Percentiles rank a stretch among this genome's conserved stretches.
These are phyloP conservation scores for Tupiocoris notatus DNA, from an alignment of 2,888 invertebrate genomes.

Conservation along the genomic window DNA sequence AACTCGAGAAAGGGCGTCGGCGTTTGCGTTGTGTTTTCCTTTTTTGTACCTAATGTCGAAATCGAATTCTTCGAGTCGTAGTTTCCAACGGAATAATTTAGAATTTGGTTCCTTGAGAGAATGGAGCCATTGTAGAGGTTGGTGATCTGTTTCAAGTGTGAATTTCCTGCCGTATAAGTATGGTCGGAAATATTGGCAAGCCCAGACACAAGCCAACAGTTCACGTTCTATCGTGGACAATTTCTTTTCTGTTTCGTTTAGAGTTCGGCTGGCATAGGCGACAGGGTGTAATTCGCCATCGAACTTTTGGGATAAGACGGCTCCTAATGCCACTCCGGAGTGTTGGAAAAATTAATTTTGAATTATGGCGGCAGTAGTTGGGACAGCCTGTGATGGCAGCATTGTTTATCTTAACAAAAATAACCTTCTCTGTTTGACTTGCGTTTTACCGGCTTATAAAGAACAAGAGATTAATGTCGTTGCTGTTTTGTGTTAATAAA, in stretches of 20 bases:
- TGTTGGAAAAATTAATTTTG: no score
- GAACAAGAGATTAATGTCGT: no score
- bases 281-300: not conserved
- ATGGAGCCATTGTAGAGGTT: conserved; percentile 51
- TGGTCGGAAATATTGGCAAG: conserved; percentile 51
- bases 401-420: no score
- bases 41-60: conserved; percentile 46
- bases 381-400: no score
- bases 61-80: conserved; percentile 52
- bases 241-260: not conserved
- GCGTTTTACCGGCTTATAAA: no score
- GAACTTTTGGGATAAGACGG: conserved; percentile 8
- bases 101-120: conserved; percentile 53
- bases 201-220: conserved; percentile 51
- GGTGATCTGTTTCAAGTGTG: conserved; percentile 54
- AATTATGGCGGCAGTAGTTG: no score
- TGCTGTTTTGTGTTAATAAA: no score
- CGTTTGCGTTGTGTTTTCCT: conserved; percentile 42
- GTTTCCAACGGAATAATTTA: conserved; percentile 51
- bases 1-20: conserved; percentile 43
- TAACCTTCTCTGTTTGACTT: no score
- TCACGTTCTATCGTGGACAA: conserved; percentile 17
- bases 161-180: conserved; percentile 53
- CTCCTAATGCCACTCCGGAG: conserved; percentile 13
- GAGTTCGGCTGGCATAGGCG: conserved; percentile 11